Evolutionary conservation across 2,113 vertebrate species (phyloP), one percentile per base, ranked within the genome.

Genomic region (Raphicerus campestris): DNA sequence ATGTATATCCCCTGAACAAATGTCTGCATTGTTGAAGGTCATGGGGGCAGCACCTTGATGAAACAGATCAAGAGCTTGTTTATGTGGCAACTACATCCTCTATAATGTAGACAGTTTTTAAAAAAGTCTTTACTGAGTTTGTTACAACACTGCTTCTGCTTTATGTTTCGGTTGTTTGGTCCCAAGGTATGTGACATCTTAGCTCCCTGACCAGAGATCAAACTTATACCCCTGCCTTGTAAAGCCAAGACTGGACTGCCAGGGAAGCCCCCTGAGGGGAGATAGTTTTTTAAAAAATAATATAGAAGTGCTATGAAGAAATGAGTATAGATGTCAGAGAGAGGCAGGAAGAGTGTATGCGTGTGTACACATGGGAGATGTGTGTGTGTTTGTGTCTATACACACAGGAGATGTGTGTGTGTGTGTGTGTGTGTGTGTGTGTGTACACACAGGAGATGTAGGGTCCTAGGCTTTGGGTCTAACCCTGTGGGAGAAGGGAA

Each of bases 371-470:
- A 56, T 9, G 20, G 55, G 55, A 56, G 55, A 55, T 55, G 20
- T 56, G 28, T 32, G 35, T 1, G 7, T 32, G 35, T 1, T 5
- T 13, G 14, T 60, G 63, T 15, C 11, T 26, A 19, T 6, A 51
- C 51, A 42, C 26, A 17, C 0, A 0, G 2, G 56, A 35, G 49
- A 56, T 8, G 4, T 16, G 26, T 28, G 15, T 56, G n/a, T n/a
- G 30, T 3, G 10, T 30, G 45, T 45, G 35, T 15, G 26, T 13
- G 2, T 30, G 26, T 47, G 39, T 17, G 45, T 15, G 1, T 1
- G 30, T 35, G 45, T 1, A 35, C 24, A n/a, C 16, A 10, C 0
- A 0, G 1, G 58, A 35, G 42, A 56, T 9, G 20, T 53, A 60
- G 16, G 1, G 20, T 7, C 58, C 20, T 14, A 1, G 77, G 61